phyloP scores from a whole-genome alignment of 2,113 vertebrate species.

The Kryptolebias marmoratus region DNA sequence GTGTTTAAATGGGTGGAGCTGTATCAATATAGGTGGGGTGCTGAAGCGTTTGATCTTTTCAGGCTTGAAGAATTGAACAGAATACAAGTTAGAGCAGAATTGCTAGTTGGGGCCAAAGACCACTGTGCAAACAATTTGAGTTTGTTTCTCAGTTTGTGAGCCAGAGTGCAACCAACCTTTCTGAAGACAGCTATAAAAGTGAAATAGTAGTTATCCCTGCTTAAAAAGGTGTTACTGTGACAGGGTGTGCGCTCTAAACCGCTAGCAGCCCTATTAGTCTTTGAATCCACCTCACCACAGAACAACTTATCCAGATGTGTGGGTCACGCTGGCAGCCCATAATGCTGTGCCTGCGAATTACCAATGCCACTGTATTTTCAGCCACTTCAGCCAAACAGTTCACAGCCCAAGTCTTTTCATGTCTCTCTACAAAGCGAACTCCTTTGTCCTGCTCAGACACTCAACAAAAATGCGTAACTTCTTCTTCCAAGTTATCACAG shows the following conservation, averaged over 20 bases:
- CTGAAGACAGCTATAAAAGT: slow-evolving; percentile 61
- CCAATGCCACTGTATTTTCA: slow-evolving; percentile 42
- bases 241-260: slow-evolving; percentile 60
- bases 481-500: slow-evolving; percentile 61
- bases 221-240: slow-evolving; percentile 71
- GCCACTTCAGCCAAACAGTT: slow-evolving; percentile 49
- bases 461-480: slow-evolving; percentile 63
- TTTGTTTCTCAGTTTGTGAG: slow-evolving; percentile 26
- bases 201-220: slow-evolving; percentile 52
- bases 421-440: slow-evolving; percentile 48
- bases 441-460: slow-evolving; percentile 42
- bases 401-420: slow-evolving; percentile 47
- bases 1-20: slow-evolving; percentile 76
- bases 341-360: slow-evolving; percentile 50
- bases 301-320: slow-evolving; percentile 74
- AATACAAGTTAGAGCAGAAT: slow-evolving; percentile 66
- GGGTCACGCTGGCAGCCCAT: slow-evolving; percentile 59
- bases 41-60: slow-evolving; percentile 66
- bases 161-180: slow-evolving; percentile 34
- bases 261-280: slow-evolving; percentile 63
- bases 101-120: slow-evolving; percentile 17
- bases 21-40: slow-evolving; percentile 75
- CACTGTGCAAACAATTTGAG: slow-evolving; percentile 50
- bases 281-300: slow-evolving; percentile 54
- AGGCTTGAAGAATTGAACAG: slow-evolving; percentile 43